Percentiles rank a stretch among this genome's conserved stretches.
These are phyloP conservation scores for Troides aeacus DNA, from an alignment of 2,888 invertebrate species.

Conservation along the genomic window DNA sequence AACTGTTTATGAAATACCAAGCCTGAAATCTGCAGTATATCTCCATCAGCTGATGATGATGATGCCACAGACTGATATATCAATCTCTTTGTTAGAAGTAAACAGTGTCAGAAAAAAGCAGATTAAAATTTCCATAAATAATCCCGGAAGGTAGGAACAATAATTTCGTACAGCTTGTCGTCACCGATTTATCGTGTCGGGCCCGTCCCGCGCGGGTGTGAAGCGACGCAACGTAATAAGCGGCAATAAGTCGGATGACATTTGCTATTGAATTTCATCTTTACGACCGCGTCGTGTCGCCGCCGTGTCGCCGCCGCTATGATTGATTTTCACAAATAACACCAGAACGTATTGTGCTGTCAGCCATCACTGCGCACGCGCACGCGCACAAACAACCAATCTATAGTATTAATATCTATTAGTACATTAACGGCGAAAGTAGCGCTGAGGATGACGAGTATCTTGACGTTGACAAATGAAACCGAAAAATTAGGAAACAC, in stretches of 20 bases:
- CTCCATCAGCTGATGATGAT: too few relatives aligned
- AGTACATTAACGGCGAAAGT: conserved; percentile 40
- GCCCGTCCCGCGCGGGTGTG: conserved; percentile 33
- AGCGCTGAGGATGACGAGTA: too few relatives aligned
- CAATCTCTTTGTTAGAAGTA: too few relatives aligned
- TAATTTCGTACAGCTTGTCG: too few relatives aligned
- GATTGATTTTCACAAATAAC: conserved; percentile 61
- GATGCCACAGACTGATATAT: too few relatives aligned
- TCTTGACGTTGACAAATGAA: too few relatives aligned
- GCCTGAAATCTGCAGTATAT: too few relatives aligned
- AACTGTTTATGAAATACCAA: too few relatives aligned
- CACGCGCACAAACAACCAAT: conserved; percentile 34
- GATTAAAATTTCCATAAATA: too few relatives aligned
- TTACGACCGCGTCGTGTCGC: conserved; percentile 43
- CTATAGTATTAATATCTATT: conserved; percentile 41
- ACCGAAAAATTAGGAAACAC: too few relatives aligned
- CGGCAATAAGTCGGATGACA: conserved; percentile 55
- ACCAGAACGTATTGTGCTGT: conserved; percentile 52
- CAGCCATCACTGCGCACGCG: conserved; percentile 39
- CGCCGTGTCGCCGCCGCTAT: conserved; percentile 43
- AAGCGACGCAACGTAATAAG: conserved; percentile 46
- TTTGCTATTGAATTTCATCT: conserved; percentile 60
- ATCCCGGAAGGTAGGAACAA: too few relatives aligned
- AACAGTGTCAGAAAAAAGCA: too few relatives aligned
- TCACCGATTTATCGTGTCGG: conserved; percentile 35